Evolutionary conservation across 2,888 invertebrate genomes (phyloP).

Genomic region (Platynereis dumerilii): DNA sequence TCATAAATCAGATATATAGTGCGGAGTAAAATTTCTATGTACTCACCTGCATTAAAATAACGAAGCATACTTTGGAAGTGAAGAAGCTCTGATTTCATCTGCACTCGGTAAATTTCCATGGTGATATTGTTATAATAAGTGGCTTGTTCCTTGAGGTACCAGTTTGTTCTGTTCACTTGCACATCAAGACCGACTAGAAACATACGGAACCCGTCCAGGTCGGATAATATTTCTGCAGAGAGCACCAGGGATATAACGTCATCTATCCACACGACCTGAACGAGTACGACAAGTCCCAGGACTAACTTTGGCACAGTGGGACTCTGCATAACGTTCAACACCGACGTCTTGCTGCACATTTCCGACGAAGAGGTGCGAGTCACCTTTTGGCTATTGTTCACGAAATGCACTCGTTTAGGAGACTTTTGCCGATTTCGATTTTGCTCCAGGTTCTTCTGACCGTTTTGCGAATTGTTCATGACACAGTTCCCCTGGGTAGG

Average conservation of each 20-base stretch:
- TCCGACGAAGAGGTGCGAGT: neutral
- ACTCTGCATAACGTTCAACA: conserved; percentile 4
- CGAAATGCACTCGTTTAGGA: neutral
- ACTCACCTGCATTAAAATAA: conserved; percentile 25
- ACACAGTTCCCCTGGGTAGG: neutral
- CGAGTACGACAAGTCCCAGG: conserved; percentile 7
- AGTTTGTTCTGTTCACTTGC: conserved; percentile 42
- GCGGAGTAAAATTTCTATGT: too few relatives aligned
- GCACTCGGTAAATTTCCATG: conserved; percentile 33
- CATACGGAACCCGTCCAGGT: conserved; percentile 28
- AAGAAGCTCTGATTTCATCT: conserved; percentile 26
- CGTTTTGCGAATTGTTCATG: neutral
- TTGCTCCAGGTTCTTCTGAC: neutral
- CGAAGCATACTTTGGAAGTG: conserved; percentile 25
- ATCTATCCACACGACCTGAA: conserved; percentile 9
- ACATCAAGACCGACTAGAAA: conserved; percentile 35
- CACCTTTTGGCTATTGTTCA: too few relatives aligned
- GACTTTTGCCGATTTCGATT: neutral
- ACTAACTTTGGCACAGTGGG: conserved; percentile 16
- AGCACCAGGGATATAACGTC: conserved; percentile 15
- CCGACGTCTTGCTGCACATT: conserved; percentile 1
- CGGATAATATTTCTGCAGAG: conserved; percentile 19
- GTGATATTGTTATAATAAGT: conserved; percentile 43
- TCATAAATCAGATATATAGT: too few relatives aligned
- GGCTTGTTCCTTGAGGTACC: conserved; percentile 43